Base-by-base conservation (phyloP, 2,888 invertebrate genomes). In the Balanococcus diminutus region DNA sequence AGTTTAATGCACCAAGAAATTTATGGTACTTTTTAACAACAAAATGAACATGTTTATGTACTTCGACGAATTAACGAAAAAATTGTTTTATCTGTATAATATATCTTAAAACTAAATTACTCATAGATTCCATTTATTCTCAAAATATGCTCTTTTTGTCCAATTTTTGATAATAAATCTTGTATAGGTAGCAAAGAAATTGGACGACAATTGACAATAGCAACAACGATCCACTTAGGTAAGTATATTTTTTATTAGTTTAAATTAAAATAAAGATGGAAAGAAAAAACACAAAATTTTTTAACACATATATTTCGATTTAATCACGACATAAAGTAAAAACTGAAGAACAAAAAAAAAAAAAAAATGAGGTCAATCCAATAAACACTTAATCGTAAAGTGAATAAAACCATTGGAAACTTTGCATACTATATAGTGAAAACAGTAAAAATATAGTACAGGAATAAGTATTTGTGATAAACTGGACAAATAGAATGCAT, bases 361-460 rank as follows among this genome's bases (percentile, higher is more conserved):
- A 1, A 67, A 14, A 67, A n/a, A n/a, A n/a, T n/a, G n/a, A 28
- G 4, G 5, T 67, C 25, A 28, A 67, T 67, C 16, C 5, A 67
- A 67, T 67, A 67, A 67, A 67, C 67, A 67, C 67, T 67, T 67
- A 67, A 16, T 25, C 67, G 28, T 67, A 28, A 31, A 67, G 67
- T 28, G 67, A 28, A 67, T 67, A 67, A 67, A 67, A 67, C 16
- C 67, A 67, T 28, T 67, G 11, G 28, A 67, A 28, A 67, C 19
- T 28, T 67, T 2, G 67, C 28, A 67, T 67, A 67, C n/a, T n/a
- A 67, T 28, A 28, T 67, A 67, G 67, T 67, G 67, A 28, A 67
- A 67, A 56, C 22, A 28, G 14, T 28, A 67, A 6, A 67, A 16
- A 67, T 3, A 67, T 28, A 67, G 16, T 31, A n/a, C n/a, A 2